Evolutionary conservation across 37 sponge, comb jelly and placozoan genomes (phyloP), one percentile per base, ranked within the genome.

Genomic region (Aphrocallistes beatrix): DNA sequence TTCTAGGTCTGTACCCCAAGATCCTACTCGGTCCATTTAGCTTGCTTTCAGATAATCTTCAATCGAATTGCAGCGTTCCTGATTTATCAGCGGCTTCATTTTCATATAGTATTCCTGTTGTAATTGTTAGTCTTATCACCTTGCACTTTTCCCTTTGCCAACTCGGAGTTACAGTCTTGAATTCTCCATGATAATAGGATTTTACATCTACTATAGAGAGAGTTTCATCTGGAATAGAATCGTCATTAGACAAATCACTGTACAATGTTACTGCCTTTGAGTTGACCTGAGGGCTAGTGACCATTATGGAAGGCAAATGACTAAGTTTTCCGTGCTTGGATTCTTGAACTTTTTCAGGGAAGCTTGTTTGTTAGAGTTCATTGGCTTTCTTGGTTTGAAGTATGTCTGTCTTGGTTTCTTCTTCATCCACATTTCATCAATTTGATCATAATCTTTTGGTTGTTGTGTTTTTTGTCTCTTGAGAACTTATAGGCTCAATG

Each of bases 61-160:
- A 19, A 60, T 13, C 21, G 75, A 32, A 19, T 60, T 60, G 8
- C 75, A 60, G 17, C 75, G 75, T 19, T 3, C 75, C 21, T 60
- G 75, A 60, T 60, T 60, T 60, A 60, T 60, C 75, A 19, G 6
- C n/a, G 10, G 75, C 75, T 60, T 60, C 75, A 13, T 60, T 60
- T 60, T 60, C 75, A 60, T 28, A 60, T 13, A 60, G 21, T 19
- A 60, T 60, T 19, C 75, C 75, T 13, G 75, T 60, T 19, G 75
- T 13, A 32, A 19, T 25, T 13, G 32, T 60, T 13, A 60, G 75
- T 19, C n/a, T 60, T 3, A 60, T 6, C n/a, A 8, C 10, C n/a
- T 32, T 60, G 25, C 75, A 60, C 21, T 60, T 60, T 60, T 3
- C 8, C 21, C 21, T 60, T 13, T 60, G 75, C 75, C 45, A 60